phyloP scores from a whole-genome alignment of 2,113 vertebrate genomes.

The Clarias macrocephalus region DNA sequence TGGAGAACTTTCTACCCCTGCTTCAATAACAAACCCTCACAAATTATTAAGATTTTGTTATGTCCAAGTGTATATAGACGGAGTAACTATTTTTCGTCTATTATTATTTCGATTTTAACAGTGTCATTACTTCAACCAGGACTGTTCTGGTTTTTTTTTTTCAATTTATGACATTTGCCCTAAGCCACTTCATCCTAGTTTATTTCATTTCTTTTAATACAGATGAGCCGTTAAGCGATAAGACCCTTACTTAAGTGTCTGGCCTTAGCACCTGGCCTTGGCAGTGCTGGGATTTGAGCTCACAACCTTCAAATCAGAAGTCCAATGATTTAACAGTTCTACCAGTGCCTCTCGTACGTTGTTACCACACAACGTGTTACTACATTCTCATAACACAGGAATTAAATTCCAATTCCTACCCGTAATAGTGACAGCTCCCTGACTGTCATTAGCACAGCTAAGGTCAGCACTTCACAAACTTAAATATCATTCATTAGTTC shows the following conservation, averaged over 20 bases:
- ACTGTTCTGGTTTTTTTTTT: neutral
- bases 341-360: too few species aligned
- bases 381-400: neutral
- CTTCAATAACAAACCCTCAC: neutral
- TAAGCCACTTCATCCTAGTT: neutral
- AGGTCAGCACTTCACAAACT: slow-evolving; percentile 34
- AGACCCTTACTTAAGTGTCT: neutral
- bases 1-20: neutral
- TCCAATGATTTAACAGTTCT: neutral
- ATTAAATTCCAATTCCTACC: neutral
- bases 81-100: neutral
- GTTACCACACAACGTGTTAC: neutral
- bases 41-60: neutral
- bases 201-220: neutral
- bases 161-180: neutral
- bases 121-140: neutral
- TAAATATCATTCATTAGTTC: slow-evolving; percentile 27
- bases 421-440: neutral
- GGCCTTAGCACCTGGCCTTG: neutral
- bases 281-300: neutral
- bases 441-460: slow-evolving; percentile 14
- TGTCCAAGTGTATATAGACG: neutral
- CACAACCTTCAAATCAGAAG: neutral
- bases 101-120: neutral
- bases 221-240: neutral